A percentile compares a stretch with the other conserved stretches of the same genome.
These are phyloP conservation scores for Drosophila dunni DNA, from an alignment of 1,140 invertebrate species.

Conservation along the genomic window DNA sequence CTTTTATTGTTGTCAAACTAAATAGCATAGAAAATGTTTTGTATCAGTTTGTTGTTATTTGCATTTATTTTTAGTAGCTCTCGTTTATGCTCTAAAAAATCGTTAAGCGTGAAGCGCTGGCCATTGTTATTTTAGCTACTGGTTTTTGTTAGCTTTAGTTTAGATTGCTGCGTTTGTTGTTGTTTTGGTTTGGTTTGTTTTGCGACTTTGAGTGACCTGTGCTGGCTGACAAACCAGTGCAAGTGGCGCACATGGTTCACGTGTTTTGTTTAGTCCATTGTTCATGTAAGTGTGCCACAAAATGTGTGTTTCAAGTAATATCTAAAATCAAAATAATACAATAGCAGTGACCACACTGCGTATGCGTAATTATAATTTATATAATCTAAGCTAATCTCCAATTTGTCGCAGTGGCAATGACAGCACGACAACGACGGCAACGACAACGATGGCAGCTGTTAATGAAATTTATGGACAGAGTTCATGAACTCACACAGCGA, in stretches of 20 bases:
- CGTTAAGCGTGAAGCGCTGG: conserved; percentile 55
- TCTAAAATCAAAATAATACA: conserved; percentile 26
- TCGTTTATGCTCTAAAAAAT: conserved; percentile 68
- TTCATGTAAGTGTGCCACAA: conserved; percentile 57
- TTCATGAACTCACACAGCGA: conserved; percentile 62
- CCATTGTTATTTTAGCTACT: conserved; percentile 32
- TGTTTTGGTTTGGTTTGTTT: conserved; percentile 45
- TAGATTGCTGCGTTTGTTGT: conserved; percentile 29
- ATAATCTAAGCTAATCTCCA: conserved; percentile 72
- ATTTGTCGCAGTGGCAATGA: conserved; percentile 44
- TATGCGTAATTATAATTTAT: conserved; percentile 79
- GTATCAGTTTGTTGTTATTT: conserved; percentile 19
- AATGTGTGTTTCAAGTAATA: conserved; percentile 43
- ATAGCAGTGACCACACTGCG: conserved; percentile 36
- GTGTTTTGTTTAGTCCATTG: conserved; percentile 65
- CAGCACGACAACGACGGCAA: not conserved
- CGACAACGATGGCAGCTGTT: conserved; percentile 60
- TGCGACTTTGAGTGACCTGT: conserved; percentile 37
- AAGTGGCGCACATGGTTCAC: conserved; percentile 47
- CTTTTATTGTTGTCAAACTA: conserved; percentile 16
- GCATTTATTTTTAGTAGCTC: conserved; percentile 22
- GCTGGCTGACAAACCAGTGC: conserved; percentile 14
- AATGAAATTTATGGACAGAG: conserved; percentile 79
- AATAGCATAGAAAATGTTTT: conserved; percentile 11
- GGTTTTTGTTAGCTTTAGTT: conserved; percentile 26